Evolutionary conservation across 2,888 invertebrate species (phyloP).

Genomic region (Drosophila kambysellisi): DNA sequence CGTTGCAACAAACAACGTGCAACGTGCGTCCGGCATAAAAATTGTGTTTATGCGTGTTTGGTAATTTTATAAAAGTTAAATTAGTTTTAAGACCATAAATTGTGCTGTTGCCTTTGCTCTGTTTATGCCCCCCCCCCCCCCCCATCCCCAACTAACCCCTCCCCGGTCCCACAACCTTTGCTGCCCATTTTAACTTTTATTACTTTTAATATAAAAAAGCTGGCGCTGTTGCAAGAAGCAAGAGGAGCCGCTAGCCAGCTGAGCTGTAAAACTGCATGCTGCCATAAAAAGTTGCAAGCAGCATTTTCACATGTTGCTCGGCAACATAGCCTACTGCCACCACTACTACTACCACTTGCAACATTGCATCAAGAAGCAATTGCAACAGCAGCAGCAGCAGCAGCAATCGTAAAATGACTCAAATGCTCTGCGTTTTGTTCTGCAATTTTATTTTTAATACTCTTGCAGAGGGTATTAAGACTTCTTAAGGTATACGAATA

Average conservation of each 20-base stretch:
- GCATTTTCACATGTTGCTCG: slow-evolving; percentile 62
- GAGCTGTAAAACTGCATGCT: slow-evolving; percentile 78
- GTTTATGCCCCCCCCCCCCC: slow-evolving; percentile 10
- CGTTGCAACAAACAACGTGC: slow-evolving; percentile 34
- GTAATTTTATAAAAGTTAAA: slow-evolving; percentile 81
- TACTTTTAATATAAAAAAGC: slow-evolving; percentile 80
- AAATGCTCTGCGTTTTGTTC: slow-evolving; percentile 52
- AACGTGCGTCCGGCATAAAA: slow-evolving; percentile 80
- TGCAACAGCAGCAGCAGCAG: slow-evolving; percentile 31
- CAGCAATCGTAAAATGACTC: slow-evolving; percentile 66
- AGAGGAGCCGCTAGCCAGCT: slow-evolving; percentile 50
- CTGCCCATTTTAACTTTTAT: slow-evolving; percentile 80
- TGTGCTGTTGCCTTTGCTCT: slow-evolving; percentile 47
- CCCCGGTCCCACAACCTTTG: slow-evolving; percentile 5
- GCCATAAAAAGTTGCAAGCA: slow-evolving; percentile 74
- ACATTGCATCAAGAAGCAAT: slow-evolving; percentile 44
- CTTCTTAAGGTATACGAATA: neutral
- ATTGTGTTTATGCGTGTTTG: slow-evolving; percentile 82
- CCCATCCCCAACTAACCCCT: neutral
- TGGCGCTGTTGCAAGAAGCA: slow-evolving; percentile 50
- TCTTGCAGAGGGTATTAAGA: neutral
- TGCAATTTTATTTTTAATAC: slow-evolving; percentile 1
- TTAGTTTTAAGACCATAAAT: slow-evolving; percentile 82
- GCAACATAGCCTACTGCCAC: slow-evolving; percentile 37
- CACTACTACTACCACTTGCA: slow-evolving; percentile 14